A percentile compares a stretch with the other conserved stretches of the same genome.
Evolutionary conservation across 2,888 invertebrate species (phyloP).

Genomic region (Mythimna loreyi): DNA sequence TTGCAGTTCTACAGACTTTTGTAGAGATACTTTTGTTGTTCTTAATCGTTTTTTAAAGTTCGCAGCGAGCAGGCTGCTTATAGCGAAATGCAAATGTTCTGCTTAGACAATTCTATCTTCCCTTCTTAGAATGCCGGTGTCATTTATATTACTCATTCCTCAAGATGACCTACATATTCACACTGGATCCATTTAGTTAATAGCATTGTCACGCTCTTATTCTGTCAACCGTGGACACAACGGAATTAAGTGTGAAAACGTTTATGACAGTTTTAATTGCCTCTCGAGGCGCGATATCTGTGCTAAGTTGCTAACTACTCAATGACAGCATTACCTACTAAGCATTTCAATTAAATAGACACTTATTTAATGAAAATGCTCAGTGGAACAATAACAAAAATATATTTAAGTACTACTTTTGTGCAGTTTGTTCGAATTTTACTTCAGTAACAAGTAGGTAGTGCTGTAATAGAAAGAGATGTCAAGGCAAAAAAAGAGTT

Average conservation of each 20-base stretch:
- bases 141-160: slow-evolving; percentile 8
- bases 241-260: slow-evolving; percentile 15
- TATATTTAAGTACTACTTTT: not conserved
- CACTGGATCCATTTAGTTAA: slow-evolving; percentile 13
- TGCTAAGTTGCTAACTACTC: not conserved
- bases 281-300: slow-evolving; percentile 24
- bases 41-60: no score
- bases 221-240: slow-evolving; percentile 24
- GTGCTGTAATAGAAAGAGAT: not conserved
- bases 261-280: slow-evolving; percentile 25
- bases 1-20: no score
- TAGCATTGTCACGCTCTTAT: slow-evolving; percentile 16
- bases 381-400: not conserved
- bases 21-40: no score
- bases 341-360: not conserved
- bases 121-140: not conserved
- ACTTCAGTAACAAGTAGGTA: not conserved
- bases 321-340: not conserved
- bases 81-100: no score
- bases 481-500: no score
- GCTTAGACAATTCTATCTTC: no score
- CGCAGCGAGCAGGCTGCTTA: no score
- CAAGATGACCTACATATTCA: slow-evolving; percentile 36
- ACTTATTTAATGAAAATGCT: not conserved
- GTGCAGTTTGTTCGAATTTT: slow-evolving; percentile 5